Evolutionary conservation across 92 coral and sea anemone genomes (phyloP), one percentile per base, ranked within the genome.

Genomic region (Actinostola sp.): DNA sequence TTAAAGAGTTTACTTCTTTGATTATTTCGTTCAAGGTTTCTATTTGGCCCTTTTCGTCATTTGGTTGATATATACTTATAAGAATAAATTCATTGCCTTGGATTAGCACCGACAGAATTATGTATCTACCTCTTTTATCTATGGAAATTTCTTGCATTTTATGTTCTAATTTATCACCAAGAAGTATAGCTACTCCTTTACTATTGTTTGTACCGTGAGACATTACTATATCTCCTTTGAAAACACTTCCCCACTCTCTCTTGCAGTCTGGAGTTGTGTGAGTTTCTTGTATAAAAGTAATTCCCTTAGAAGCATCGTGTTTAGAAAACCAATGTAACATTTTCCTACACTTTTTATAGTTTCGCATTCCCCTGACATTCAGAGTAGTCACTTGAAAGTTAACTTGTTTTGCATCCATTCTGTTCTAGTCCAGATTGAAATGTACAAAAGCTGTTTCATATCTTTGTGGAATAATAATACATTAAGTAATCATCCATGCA

Each of bases 1-100:
- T 29, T 5, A 54, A 25, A 54, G 31, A 20, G 15, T 54, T 54
- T 10, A 54, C 28, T 20, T 54, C 31, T 3, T 24, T 8, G 32
- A 54, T 54, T 54, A 54, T 11, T 54, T 54, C 27, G 28, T 54
- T 54, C n/a, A 54, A 8, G 61, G 61, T 54, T 13, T 54, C 61
- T 54, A 54, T 15, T 54, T 54, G 61, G 14, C 61, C 27, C 31
- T 54, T 54, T 54, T 54, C 61, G 13, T 54, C 33, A 29, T 54
- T 54, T 21, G 61, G 61, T 25, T 54, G 61, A 30, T 54, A 54
- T 0, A 21, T 54, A 54, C 23, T 54, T 11, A 54, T 54, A 3
- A 54, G 14, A 9, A 54, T 54, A 54, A 54, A 54, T 0, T 54
- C 61, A 54, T 21, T 54, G 6, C 61, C 61, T 54, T 54, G 2